Base-by-base conservation (phyloP, 2,888 invertebrate genomes). In the Melipona beecheii region DNA sequence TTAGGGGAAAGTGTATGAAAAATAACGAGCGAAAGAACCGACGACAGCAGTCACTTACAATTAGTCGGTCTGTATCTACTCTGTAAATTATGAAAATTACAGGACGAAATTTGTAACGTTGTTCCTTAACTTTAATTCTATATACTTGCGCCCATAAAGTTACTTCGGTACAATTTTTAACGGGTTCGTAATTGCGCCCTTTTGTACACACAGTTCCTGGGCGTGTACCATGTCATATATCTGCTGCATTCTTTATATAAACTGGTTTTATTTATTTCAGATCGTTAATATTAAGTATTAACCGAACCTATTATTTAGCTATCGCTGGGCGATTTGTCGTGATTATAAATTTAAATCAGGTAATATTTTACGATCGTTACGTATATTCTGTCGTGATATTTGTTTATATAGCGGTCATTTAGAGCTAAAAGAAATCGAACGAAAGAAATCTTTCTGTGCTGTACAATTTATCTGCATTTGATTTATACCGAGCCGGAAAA, bases 231-330 rank as follows among this genome's bases (percentile, higher is more conserved):
- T 6, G 60, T 27, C 50, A 68, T 80, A 66, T 68, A 60, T 68
- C 62, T 68, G 24, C 36, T 11, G 60, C 77, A 81, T 50, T 81
- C 76, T 81, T 70, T 73, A 71, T 64, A 75, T 64, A 81, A 81
- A 83, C 81, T 81, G 81, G 81, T 83, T 73, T 73, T 58, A 69
- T 81, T 83, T 77, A 83, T 76, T 76, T 83, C 81, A 71, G 24
- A 76, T 76, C 75, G 76, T 81, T 76, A 72, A 36, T 69, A 68
- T 73, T 81, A 69, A 81, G 68, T 56, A 75, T 78, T 73, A 73
- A 70, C 65, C 24, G 66, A 64, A 58, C 62, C 66, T 66, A 78
- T 72, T 77, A 71, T 52, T 75, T 31, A 69, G 75, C 52, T 54
- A 58, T 49, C 60, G 50, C 27, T 74, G 56, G 50, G 50, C n/a